phyloP scores from a whole-genome alignment of 2,113 vertebrate genomes.

The Psammodynastes pulverulentus region DNA sequence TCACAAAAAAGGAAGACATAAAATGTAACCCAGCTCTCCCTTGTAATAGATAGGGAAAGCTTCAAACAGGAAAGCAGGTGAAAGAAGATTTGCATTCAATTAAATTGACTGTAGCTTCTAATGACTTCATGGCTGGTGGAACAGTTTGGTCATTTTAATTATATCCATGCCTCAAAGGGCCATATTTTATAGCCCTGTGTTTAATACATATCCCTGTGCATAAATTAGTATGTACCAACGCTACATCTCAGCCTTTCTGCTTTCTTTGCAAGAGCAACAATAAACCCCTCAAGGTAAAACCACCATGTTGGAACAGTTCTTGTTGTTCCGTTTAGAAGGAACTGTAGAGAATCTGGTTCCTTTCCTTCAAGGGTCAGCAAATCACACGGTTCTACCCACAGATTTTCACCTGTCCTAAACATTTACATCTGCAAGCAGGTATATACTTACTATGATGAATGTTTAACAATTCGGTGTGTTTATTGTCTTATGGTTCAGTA shows the following conservation, averaged over 20 bases:
- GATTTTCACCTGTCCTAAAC: background rate
- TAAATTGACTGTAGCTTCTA: slow-evolving; percentile 3
- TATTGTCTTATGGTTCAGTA: background rate
- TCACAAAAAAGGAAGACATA: background rate
- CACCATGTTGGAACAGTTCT: background rate
- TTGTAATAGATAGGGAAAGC: background rate
- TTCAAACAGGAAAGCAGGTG: background rate
- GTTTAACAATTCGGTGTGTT: background rate
- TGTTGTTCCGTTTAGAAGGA: background rate
- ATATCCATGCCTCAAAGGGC: background rate
- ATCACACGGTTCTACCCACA: background rate
- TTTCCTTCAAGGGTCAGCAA: background rate
- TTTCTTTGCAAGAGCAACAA: background rate
- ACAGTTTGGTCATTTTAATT: slow-evolving; percentile 23
- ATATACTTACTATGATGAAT: background rate
- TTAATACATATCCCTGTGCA: background rate
- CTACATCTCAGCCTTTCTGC: background rate
- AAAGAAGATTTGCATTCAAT: background rate
- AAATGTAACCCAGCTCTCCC: background rate
- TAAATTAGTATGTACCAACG: background rate
- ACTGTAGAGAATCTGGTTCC: background rate
- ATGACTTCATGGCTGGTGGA: background rate
- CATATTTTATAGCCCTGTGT: background rate
- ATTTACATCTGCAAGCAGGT: background rate
- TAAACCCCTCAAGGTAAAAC: background rate